Evolutionary conservation across 1,140 invertebrate genomes (phyloP).

Genomic region (Batillaria attramentaria): DNA sequence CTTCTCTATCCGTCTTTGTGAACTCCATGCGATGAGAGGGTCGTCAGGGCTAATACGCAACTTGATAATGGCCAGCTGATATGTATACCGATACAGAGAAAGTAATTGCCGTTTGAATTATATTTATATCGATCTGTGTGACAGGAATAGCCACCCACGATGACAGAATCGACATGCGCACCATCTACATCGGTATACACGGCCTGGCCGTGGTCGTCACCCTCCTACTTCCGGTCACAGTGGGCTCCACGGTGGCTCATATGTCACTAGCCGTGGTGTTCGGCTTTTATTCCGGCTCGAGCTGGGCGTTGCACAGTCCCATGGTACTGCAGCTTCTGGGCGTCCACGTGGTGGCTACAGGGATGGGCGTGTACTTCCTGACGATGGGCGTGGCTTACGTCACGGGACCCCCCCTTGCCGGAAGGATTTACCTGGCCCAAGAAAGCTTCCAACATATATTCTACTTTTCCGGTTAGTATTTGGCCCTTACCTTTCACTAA

Average conservation of each 20-base stretch:
- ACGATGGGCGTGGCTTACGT: slow-evolving; percentile 40
- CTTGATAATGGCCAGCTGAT: too few species aligned
- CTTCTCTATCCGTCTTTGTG: too few species aligned
- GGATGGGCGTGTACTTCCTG: slow-evolving; percentile 40
- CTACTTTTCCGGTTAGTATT: slow-evolving; percentile 9
- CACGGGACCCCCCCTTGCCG: slow-evolving; percentile 45
- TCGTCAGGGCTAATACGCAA: too few species aligned
- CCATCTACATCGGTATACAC: slow-evolving; percentile 18
- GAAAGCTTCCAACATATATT: slow-evolving; percentile 3
- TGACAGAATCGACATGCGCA: not conserved
- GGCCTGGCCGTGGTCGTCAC: not conserved
- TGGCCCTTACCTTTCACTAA: not conserved
- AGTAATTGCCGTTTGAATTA: too few species aligned
- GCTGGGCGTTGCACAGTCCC: slow-evolving; percentile 36
- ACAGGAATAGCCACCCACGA: slow-evolving; percentile 13
- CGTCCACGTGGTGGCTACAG: slow-evolving; percentile 41
- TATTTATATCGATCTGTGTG: too few species aligned
- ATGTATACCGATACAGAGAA: too few species aligned
- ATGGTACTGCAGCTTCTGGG: slow-evolving; percentile 43
- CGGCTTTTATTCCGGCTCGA: slow-evolving; percentile 46
- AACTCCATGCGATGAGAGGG: too few species aligned
- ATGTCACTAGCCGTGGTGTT: slow-evolving; percentile 23
- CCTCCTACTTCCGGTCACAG: not conserved
- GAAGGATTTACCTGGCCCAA: slow-evolving; percentile 21
- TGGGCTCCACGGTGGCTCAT: not conserved